phyloP scores from a whole-genome alignment of 2,797 vertebrate species.

The Poeciliopsis turneri region DNA sequence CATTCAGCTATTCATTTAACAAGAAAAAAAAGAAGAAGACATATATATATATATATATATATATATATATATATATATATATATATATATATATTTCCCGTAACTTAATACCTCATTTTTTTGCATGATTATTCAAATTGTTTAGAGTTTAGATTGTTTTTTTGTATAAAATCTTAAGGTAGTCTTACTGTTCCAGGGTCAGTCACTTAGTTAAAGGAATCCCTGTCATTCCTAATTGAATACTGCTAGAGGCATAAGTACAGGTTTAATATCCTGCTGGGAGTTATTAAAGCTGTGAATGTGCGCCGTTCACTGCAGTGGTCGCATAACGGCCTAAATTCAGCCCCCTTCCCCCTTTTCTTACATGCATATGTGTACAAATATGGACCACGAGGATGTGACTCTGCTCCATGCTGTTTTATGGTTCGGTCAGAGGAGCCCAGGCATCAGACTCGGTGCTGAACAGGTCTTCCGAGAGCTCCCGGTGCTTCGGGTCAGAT shows the following conservation, averaged over 20 bases:
- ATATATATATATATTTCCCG: background rate
- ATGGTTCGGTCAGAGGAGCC: slow-evolving; percentile 46
- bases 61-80: slow-evolving; percentile 1
- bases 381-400: slow-evolving; percentile 39
- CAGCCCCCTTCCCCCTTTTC: slow-evolving; percentile 16
- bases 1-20: slow-evolving; percentile 62
- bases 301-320: slow-evolving; percentile 60
- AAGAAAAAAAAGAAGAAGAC: too few relatives aligned
- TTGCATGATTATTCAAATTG: background rate
- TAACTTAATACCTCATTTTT: background rate
- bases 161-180: slow-evolving; percentile 14
- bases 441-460: slow-evolving; percentile 48
- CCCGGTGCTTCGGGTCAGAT: slow-evolving; percentile 58
- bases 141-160: background rate
- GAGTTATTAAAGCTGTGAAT: slow-evolving; percentile 71
- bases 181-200: slow-evolving; percentile 26
- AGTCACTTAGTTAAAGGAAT: slow-evolving; percentile 36
- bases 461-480: slow-evolving; percentile 62
- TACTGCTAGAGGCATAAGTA: slow-evolving; percentile 70
- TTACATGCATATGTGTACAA: slow-evolving; percentile 43
- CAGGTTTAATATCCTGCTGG: slow-evolving; percentile 68
- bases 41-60: background rate
- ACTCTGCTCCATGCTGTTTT: slow-evolving; percentile 58
- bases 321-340: slow-evolving; percentile 49
- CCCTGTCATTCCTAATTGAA: slow-evolving; percentile 47